Conservation (phyloP, 2,888 invertebrate species). For the Axea sp. region DNA sequence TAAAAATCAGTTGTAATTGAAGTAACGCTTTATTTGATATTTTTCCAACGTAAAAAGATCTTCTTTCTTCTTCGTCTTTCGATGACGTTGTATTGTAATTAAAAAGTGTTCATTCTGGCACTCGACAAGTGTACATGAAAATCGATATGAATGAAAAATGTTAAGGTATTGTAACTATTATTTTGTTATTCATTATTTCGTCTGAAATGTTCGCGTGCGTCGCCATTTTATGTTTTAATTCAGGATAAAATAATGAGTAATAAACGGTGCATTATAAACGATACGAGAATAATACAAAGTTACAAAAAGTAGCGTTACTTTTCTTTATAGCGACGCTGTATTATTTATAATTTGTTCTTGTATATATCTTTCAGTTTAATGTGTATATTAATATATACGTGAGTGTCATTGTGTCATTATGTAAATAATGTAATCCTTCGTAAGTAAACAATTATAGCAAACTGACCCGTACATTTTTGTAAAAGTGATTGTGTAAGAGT, state of each 20-base stretch:
- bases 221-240: conserved; percentile 2
- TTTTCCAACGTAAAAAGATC: too few relatives aligned
- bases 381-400: conserved; percentile 49
- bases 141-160: conserved; percentile 13
- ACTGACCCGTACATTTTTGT: conserved; percentile 47
- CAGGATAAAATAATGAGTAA: conserved; percentile 36
- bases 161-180: conserved; percentile 1
- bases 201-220: too few relatives aligned
- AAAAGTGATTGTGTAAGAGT: conserved; percentile 56
- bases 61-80: too few relatives aligned
- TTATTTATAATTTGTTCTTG: conserved; percentile 48
- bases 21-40: too few relatives aligned
- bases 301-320: not conserved
- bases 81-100: too few relatives aligned
- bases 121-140: conserved; percentile 52
- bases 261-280: conserved; percentile 2
- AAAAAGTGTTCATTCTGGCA: not conserved
- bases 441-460: conserved; percentile 24
- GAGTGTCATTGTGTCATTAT: conserved; percentile 36
- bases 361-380: conserved; percentile 46
- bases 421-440: conserved; percentile 42
- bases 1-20: too few relatives aligned
- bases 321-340: conserved; percentile 1
- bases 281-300: not conserved
- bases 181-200: conserved; percentile 43